A percentile compares a stretch with the other conserved stretches of the same genome.
These are phyloP conservation scores for Passer montanus DNA, from an alignment of 2,113 vertebrate species.

Conservation along the genomic window DNA sequence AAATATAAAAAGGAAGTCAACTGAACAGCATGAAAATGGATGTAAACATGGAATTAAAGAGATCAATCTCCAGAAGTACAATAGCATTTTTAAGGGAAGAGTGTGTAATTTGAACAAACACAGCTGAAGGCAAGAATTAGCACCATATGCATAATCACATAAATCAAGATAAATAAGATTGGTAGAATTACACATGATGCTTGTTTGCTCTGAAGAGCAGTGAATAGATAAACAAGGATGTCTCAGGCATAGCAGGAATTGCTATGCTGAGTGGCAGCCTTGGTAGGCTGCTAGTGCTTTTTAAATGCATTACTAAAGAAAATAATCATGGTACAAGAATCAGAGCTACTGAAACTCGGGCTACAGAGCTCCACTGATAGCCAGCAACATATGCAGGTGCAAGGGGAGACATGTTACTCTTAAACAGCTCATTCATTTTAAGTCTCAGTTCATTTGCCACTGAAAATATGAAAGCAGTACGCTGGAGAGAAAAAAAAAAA, in stretches of 20 bases:
- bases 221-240: background rate
- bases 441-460: slow-evolving; percentile 60
- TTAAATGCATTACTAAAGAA: slow-evolving; percentile 2
- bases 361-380: background rate
- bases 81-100: slow-evolving; percentile 37
- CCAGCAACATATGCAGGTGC: background rate
- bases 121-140: slow-evolving; percentile 48
- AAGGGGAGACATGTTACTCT: slow-evolving; percentile 9
- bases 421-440: slow-evolving; percentile 61
- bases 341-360: background rate
- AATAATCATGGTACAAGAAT: background rate
- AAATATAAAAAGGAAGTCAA: slow-evolving; percentile 30
- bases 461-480: slow-evolving; percentile 39
- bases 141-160: slow-evolving; percentile 35
- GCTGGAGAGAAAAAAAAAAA: slow-evolving; percentile 31
- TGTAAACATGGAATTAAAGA: slow-evolving; percentile 52
- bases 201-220: background rate
- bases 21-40: slow-evolving; percentile 44
- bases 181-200: background rate
- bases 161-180: slow-evolving; percentile 45
- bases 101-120: slow-evolving; percentile 46
- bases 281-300: background rate
- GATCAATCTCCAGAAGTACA: slow-evolving; percentile 29
- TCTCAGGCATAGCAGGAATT: background rate
- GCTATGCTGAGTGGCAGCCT: background rate